These are phyloP conservation scores for Procambarus clarkii DNA, from an alignment of 1,140 invertebrate species.

Conservation along the genomic window DNA sequence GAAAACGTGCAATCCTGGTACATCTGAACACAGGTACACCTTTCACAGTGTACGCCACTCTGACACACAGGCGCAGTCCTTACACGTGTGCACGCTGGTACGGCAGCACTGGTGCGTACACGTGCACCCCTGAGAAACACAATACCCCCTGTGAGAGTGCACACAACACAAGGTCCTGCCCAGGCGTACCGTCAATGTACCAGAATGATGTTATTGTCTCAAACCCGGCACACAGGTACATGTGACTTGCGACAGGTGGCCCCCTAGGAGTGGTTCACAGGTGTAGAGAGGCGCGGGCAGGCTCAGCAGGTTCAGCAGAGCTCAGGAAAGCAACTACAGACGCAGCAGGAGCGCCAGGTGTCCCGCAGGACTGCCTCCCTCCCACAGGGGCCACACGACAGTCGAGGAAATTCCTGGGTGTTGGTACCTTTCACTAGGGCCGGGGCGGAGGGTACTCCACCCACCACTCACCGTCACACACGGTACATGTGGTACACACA, in stretches of 20 bases:
- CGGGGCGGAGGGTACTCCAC: not conserved
- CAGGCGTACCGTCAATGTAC: not conserved
- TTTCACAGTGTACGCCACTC: too few relatives aligned
- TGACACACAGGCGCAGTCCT: too few relatives aligned
- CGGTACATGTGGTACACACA: too few relatives aligned
- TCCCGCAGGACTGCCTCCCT: not conserved
- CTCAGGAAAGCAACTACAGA: not conserved
- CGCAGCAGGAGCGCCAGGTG: not conserved
- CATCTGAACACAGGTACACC: too few relatives aligned
- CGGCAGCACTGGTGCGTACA: too few relatives aligned
- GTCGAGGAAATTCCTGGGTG: conserved; percentile 16
- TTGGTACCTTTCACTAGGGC: conserved; percentile 17
- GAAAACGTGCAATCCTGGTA: too few relatives aligned
- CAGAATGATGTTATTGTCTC: not conserved
- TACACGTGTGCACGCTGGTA: too few relatives aligned
- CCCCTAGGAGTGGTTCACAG: not conserved
- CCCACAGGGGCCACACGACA: not conserved
- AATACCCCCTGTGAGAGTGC: too few relatives aligned
- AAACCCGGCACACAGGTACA: too few relatives aligned
- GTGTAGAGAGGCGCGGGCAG: not conserved
- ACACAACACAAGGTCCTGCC: too few relatives aligned
- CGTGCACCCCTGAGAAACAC: too few relatives aligned
- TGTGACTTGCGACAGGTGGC: too few relatives aligned
- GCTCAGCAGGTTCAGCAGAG: not conserved
- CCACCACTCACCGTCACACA: not conserved